Percentiles rank a stretch among this genome's conserved stretches.
Evolutionary conservation across 2,113 vertebrate species (phyloP).

Genomic region (Falcunculus frontatus): DNA sequence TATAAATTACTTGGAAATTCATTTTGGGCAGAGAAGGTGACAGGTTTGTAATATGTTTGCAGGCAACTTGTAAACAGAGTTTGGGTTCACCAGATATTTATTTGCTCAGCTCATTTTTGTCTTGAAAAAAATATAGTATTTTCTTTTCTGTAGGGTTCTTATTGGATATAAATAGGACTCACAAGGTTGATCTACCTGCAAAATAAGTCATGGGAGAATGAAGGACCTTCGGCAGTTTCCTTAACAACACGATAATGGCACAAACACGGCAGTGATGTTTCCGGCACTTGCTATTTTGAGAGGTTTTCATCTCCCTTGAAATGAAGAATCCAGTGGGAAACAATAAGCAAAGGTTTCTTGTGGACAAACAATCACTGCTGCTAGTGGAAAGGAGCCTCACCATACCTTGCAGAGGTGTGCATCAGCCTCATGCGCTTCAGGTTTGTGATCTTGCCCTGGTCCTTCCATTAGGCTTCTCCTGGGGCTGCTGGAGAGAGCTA

Average conservation of each 20-base stretch:
- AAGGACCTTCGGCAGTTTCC: not conserved
- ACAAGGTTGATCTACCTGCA: not conserved
- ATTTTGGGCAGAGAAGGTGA: not conserved
- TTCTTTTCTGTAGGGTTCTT: not conserved
- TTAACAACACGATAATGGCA: not conserved
- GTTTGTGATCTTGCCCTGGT: not conserved
- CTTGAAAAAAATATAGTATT: not conserved
- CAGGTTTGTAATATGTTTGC: not conserved
- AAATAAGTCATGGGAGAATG: not conserved
- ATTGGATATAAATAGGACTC: not conserved
- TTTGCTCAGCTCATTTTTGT: not conserved
- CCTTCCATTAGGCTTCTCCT: not conserved
- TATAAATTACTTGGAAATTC: not conserved
- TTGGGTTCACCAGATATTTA: not conserved
- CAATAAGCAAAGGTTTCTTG: not conserved
- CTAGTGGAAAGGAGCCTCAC: not conserved
- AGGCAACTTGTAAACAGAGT: not conserved
- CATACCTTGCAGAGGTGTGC: rapidly evolving
- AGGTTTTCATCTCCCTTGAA: not conserved
- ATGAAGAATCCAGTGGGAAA: not conserved
- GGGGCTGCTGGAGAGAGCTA: not conserved
- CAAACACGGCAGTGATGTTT: not conserved
- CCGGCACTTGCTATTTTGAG: not conserved
- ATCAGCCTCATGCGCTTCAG: not conserved
- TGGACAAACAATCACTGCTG: not conserved